Conservation (phyloP, 2,113 vertebrate species). For the Stictonetta naevosa region DNA sequence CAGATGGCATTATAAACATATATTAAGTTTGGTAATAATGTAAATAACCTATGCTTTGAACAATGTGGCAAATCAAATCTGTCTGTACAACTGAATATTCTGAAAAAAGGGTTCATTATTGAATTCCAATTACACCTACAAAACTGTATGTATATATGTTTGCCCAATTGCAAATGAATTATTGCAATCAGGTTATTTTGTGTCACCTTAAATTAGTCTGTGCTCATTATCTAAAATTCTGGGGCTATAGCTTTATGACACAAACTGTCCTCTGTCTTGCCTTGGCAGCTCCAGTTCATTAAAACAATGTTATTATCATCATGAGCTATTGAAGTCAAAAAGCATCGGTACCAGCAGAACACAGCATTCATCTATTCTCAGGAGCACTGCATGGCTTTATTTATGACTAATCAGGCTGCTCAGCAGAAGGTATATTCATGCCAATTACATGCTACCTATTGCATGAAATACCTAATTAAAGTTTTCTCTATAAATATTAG, state of each 20-base stretch:
- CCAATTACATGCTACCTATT: background rate
- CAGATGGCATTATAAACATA: background rate
- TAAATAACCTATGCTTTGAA: background rate
- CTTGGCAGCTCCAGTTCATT: background rate
- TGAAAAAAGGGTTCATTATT: background rate
- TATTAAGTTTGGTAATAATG: background rate
- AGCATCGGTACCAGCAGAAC: background rate
- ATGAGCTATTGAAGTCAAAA: background rate
- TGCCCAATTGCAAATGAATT: background rate
- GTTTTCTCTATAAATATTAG: constrained; percentile 9
- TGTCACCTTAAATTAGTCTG: background rate
- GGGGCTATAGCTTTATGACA: background rate
- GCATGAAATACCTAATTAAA: constrained; percentile 34
- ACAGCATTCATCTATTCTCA: background rate
- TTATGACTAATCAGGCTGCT: background rate
- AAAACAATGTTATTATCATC: background rate
- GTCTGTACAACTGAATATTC: background rate
- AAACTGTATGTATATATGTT: background rate
- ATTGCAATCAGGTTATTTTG: background rate
- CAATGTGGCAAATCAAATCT: rapidly evolving
- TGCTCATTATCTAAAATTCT: background rate
- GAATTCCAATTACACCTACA: background rate
- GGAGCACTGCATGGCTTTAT: background rate
- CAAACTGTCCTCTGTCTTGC: background rate
- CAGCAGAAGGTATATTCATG: background rate